Conservation (phyloP, 1,140 invertebrate genomes). For the Drosophila mojavensis region DNA sequence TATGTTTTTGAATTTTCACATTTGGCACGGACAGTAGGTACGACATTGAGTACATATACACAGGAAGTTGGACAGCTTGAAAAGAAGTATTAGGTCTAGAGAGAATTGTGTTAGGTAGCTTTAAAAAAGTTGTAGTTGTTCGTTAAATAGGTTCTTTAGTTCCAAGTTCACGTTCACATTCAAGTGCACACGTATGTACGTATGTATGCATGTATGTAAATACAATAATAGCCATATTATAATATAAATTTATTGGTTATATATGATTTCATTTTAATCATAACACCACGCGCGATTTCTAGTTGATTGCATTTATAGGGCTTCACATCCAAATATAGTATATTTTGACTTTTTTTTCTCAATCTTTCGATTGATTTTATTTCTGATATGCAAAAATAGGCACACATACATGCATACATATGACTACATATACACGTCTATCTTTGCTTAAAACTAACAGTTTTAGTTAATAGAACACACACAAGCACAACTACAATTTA, state of each 20-base stretch:
- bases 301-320: neutral
- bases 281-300: neutral
- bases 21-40: constrained; percentile 12
- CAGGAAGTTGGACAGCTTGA: constrained; percentile 26
- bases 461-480: constrained; percentile 41
- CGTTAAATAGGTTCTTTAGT: neutral
- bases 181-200: neutral
- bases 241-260: constrained; percentile 48
- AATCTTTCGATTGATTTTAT: constrained; percentile 42
- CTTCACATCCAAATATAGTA: constrained; percentile 1
- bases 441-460: constrained; percentile 13
- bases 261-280: constrained; percentile 39
- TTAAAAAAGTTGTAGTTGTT: constrained; percentile 4
- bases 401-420: constrained; percentile 12
- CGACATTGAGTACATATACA: constrained; percentile 27
- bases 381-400: constrained; percentile 9
- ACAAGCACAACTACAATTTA: constrained; percentile 60
- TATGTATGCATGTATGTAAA: constrained; percentile 10
- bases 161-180: constrained; percentile 3
- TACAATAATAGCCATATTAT: neutral
- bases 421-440: constrained; percentile 1
- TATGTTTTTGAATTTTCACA: constrained; percentile 6
- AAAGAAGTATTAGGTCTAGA: constrained; percentile 28
- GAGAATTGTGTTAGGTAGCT: constrained; percentile 19
- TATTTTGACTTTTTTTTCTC: neutral